phyloP scores from a whole-genome alignment of 2,888 invertebrate species.

The Trachelus iudaicus region DNA sequence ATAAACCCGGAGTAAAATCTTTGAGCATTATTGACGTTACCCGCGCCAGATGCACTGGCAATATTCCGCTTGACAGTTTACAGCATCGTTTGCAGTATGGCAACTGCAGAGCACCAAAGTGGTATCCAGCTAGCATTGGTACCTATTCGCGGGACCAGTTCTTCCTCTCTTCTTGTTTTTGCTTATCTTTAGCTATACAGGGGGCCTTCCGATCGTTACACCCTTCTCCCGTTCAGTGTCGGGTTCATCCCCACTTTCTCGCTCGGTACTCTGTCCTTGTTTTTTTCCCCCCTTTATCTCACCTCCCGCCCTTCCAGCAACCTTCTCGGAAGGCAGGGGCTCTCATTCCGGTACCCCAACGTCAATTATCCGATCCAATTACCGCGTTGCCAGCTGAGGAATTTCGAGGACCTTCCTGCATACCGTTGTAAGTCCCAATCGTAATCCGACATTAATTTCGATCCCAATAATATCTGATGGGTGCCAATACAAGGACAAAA shows the following conservation, averaged over 20 bases:
- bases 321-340: constrained; percentile 1
- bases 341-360: constrained; percentile 6
- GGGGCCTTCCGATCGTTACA: neutral
- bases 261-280: neutral
- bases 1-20: constrained; percentile 3
- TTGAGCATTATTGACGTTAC: neutral
- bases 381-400: constrained; percentile 23
- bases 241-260: neutral
- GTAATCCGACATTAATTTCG: neutral
- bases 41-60: neutral
- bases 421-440: neutral
- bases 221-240: neutral
- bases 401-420: constrained; percentile 1
- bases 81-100: neutral
- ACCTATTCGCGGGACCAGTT: neutral
- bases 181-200: neutral
- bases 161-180: neutral
- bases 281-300: neutral
- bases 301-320: neutral
- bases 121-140: neutral
- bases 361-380: constrained; percentile 34
- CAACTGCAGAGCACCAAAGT: constrained; percentile 7
- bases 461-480: neutral
- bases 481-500: neutral
- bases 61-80: neutral